phyloP scores from a whole-genome alignment of 2,113 vertebrate species.

The Chelonoidis abingdonii region DNA sequence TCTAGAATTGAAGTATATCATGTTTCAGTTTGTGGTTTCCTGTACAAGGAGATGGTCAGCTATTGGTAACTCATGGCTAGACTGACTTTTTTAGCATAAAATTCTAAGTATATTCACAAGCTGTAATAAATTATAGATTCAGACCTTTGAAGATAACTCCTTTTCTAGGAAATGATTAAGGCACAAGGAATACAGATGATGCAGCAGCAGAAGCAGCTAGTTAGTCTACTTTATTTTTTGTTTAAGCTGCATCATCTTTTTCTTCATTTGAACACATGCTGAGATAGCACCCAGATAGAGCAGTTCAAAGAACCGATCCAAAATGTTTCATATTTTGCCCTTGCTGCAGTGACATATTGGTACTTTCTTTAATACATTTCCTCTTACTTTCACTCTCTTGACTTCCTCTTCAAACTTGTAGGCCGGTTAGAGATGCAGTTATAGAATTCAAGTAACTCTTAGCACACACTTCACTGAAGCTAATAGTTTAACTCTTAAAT shows the following conservation, averaged over 20 bases:
- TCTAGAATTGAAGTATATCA: neutral
- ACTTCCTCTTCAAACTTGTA: neutral
- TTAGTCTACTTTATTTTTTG: neutral
- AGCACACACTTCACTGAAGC: neutral
- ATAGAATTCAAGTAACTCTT: neutral
- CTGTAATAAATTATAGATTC: neutral
- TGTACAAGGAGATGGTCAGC: neutral
- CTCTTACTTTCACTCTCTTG: neutral
- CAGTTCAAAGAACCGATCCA: neutral
- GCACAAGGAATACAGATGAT: neutral
- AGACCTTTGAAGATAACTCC: neutral
- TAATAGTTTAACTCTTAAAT: neutral
- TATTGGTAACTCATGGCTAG: neutral
- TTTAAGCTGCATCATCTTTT: neutral
- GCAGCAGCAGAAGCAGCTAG: neutral
- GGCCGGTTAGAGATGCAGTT: neutral
- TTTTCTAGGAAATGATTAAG: neutral
- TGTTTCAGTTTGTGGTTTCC: neutral
- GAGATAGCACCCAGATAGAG: rapidly evolving
- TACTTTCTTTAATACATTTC: neutral
- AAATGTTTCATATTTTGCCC: neutral
- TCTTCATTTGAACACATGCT: neutral
- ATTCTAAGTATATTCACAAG: neutral
- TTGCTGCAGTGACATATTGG: neutral
- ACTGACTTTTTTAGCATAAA: neutral